Percentiles rank a stretch among this genome's conserved stretches.
Conservation (phyloP, 1,140 invertebrate species). For the Gyrodactylus salaris region DNA sequence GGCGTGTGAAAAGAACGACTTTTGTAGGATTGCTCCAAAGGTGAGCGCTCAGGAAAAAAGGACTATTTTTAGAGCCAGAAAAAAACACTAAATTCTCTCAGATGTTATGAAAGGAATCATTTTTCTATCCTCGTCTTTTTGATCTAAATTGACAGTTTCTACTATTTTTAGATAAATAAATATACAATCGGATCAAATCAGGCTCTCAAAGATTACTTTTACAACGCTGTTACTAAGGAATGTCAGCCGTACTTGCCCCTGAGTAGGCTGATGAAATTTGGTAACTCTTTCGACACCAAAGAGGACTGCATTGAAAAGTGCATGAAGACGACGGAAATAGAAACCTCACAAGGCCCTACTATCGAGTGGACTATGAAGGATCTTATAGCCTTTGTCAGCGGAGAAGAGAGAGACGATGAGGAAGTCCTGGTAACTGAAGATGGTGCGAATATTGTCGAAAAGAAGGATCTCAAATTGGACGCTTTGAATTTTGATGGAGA, state of each 20-base stretch:
- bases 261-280: background rate
- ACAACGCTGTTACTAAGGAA: background rate
- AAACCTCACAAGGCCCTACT: background rate
- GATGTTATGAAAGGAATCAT: too few species aligned
- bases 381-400: background rate
- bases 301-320: background rate
- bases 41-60: too few species aligned
- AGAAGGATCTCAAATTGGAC: too few species aligned
- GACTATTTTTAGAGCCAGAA: too few species aligned
- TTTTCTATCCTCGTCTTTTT: too few species aligned
- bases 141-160: too few species aligned
- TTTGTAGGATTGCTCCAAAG: background rate
- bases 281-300: background rate
- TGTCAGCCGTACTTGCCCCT: background rate
- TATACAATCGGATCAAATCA: background rate
- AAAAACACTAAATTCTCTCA: too few species aligned
- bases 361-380: background rate
- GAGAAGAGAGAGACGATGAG: too few species aligned
- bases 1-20: background rate
- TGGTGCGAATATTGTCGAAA: too few species aligned
- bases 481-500: too few species aligned
- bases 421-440: too few species aligned
- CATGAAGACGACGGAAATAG: background rate
- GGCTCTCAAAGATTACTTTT: background rate
- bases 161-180: background rate